Evolutionary conservation across 2,797 vertebrate species (phyloP).

Genomic region (Atherinosoma microstoma): DNA sequence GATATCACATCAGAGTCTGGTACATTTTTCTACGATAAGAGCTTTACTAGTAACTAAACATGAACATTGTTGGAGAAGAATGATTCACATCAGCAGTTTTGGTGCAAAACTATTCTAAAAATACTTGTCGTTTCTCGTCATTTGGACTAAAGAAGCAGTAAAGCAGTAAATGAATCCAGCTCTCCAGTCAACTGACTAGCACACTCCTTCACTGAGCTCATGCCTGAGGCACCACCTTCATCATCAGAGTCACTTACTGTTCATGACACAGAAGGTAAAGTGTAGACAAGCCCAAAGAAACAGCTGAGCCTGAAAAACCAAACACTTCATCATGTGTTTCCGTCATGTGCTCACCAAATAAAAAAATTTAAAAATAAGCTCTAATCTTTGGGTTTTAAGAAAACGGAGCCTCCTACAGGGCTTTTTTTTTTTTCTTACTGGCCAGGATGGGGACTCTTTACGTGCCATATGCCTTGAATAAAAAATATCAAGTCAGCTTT

Average conservation of each 20-base stretch:
- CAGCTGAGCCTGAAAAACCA: conserved; percentile 26
- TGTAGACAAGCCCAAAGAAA: conserved; percentile 27
- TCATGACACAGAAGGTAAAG: conserved; percentile 19
- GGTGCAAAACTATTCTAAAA: background rate
- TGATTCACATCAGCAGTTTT: background rate
- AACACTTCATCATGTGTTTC: conserved; percentile 57
- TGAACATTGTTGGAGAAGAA: background rate
- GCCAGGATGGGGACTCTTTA: conserved; percentile 25
- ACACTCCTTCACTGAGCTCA: conserved; percentile 35
- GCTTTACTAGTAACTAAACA: background rate
- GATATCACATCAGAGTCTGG: background rate
- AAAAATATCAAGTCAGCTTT: conserved; percentile 37
- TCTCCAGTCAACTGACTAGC: conserved; percentile 60
- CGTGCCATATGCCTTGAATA: conserved; percentile 23
- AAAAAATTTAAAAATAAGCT: conserved; percentile 15
- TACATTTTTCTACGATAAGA: background rate
- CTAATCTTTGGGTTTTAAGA: conserved; percentile 37
- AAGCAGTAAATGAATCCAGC: conserved; percentile 23
- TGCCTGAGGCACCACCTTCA: conserved; percentile 38
- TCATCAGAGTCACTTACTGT: conserved; percentile 28
- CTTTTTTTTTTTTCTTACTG: conserved; percentile 9
- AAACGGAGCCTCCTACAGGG: conserved; percentile 18
- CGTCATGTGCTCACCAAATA: conserved; percentile 49
- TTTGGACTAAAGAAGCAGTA: conserved; percentile 3
- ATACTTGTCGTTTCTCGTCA: background rate